Evolutionary conservation across 2,113 vertebrate species (phyloP), one percentile per base, ranked within the genome.

Genomic region (Marmota flaviventris): DNA sequence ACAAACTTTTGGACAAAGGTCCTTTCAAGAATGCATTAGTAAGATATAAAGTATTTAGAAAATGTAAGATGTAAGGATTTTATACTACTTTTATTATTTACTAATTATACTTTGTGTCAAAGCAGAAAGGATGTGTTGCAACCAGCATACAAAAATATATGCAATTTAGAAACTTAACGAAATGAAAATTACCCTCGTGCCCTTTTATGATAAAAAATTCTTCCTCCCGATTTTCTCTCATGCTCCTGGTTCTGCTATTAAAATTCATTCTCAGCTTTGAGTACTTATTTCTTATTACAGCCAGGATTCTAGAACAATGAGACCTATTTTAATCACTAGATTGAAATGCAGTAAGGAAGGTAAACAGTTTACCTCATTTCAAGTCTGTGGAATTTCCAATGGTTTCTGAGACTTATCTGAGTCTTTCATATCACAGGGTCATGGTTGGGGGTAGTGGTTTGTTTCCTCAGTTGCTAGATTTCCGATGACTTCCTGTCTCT

Each of bases 301-400:
- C 67, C 81, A 90, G 95, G 88, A 90, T 90, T 96, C 85, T 93
- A 65, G 82, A 96, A 98, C 98, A 98, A 97, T 98, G 93, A 96
- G 82, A 93, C 94, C 96, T 98, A 89, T 98, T 98, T 98, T 98
- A 98, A 97, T 97, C 96, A 96, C 89, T 92, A 90, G 92, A 96
- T 95, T 98, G 95, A 98, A 98, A 97, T 98, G 95, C 98, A 97
- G 34, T 97, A 81, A 96, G 94, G 95, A 98, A 98, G 93, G 94
- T 97, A 97, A 97, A 89, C 96, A 98, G 97, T 98, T 45, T 98
- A 97, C 93, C 97, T 98, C 77, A 96, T 97, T 97, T 95, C 37
- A 39, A 96, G 83, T 87, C 92, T 96, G 67, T 97, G 97, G 97
- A 97, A 97, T 98, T 98, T 96, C 87, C 96, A 98, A 56, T 92